Conservation (phyloP, 2,113 vertebrate genomes). For the Passer montanus region DNA sequence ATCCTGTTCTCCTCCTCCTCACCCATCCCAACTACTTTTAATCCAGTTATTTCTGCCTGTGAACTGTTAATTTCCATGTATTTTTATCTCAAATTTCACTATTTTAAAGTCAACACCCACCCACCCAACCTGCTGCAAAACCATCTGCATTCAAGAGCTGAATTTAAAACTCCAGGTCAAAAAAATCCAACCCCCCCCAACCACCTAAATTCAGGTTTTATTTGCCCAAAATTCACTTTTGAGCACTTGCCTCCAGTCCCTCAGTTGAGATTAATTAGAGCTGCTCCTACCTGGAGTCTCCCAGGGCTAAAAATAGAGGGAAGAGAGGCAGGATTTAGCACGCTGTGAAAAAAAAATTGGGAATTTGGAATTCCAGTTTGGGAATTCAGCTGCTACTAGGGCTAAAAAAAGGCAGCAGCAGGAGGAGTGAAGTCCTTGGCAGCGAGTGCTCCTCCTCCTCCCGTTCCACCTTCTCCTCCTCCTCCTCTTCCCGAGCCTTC, state of each 20-base stretch:
- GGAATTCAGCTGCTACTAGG: neutral
- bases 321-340: neutral
- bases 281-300: neutral
- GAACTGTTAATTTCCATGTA: neutral
- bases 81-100: neutral
- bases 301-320: neutral
- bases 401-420: neutral
- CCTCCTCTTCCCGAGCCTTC: neutral
- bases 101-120: neutral
- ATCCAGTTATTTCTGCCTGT: neutral
- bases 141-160: neutral
- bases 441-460: neutral
- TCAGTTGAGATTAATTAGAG: fast-evolving
- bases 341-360: neutral
- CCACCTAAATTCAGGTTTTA: neutral
- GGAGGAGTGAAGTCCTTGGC: neutral
- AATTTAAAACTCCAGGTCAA: neutral
- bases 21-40: neutral
- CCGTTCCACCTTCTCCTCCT: neutral
- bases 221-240: neutral
- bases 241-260: neutral
- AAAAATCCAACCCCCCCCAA: neutral
- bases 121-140: neutral
- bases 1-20: neutral
- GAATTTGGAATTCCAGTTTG: neutral